phyloP scores from a whole-genome alignment of 1,140 invertebrate genomes.

The Drosophila lowei region DNA sequence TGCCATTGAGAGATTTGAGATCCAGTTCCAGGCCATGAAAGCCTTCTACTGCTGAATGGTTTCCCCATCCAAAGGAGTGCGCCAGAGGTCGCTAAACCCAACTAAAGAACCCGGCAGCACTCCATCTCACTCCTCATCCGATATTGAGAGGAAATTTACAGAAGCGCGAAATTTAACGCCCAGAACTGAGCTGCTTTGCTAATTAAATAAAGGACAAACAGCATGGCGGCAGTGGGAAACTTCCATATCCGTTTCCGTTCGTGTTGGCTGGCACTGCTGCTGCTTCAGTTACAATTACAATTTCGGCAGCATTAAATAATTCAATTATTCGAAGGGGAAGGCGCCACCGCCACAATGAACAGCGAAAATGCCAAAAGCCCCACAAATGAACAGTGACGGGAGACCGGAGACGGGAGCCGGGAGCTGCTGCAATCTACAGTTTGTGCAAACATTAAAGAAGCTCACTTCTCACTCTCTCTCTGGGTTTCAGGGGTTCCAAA shows the following conservation, averaged over 20 bases:
- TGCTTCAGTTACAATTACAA: slow-evolving; percentile 61
- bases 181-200: slow-evolving; percentile 52
- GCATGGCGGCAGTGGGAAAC: slow-evolving; percentile 23
- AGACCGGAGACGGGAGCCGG: slow-evolving; percentile 4
- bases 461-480: too few relatives aligned
- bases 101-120: background rate
- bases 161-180: slow-evolving; percentile 60
- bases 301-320: slow-evolving; percentile 73
- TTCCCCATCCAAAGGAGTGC: background rate
- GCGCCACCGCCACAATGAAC: slow-evolving; percentile 42
- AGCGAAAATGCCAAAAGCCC: slow-evolving; percentile 15
- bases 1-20: slow-evolving; percentile 51
- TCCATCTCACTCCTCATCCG: background rate
- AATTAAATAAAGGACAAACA: slow-evolving; percentile 60
- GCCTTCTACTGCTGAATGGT: slow-evolving; percentile 7
- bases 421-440: slow-evolving; percentile 8
- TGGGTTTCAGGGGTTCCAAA: slow-evolving; percentile 15
- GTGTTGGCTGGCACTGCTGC: slow-evolving; percentile 24
- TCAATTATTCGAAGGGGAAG: slow-evolving; percentile 69
- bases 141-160: slow-evolving; percentile 37
- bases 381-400: slow-evolving; percentile 17
- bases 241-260: slow-evolving; percentile 73
- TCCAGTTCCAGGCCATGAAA: slow-evolving; percentile 21
- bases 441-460: slow-evolving; percentile 39
- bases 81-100: slow-evolving; percentile 25